phyloP scores from a whole-genome alignment of 2,113 vertebrate species.

The Grus americana region DNA sequence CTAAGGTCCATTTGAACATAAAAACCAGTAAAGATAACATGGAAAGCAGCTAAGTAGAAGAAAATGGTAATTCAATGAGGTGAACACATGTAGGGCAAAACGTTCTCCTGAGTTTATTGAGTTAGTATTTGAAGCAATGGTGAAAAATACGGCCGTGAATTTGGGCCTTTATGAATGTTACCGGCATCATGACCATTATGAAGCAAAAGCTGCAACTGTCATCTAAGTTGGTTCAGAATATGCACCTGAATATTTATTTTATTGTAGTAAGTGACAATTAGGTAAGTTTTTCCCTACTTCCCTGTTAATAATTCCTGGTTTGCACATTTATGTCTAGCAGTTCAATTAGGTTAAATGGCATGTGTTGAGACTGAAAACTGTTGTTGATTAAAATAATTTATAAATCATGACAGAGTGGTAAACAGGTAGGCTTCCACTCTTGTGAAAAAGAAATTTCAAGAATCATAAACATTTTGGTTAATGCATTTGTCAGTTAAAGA shows the following conservation, averaged over 20 bases:
- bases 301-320: conserved; percentile 63
- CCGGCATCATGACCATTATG: conserved; percentile 93
- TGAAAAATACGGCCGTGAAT: conserved; percentile 80
- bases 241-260: conserved; percentile 90
- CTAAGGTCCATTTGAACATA: not conserved
- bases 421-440: conserved; percentile 51
- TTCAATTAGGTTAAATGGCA: conserved; percentile 53
- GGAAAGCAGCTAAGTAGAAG: not conserved
- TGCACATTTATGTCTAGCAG: conserved; percentile 32
- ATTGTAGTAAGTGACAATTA: conserved; percentile 81
- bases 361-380: conserved; percentile 58
- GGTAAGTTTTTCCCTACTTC: conserved; percentile 90
- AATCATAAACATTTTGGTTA: not conserved
- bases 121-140: conserved; percentile 85
- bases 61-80: not conserved
- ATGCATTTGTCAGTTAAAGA: not conserved
- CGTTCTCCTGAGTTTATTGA: not conserved
- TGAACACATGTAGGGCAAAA: not conserved
- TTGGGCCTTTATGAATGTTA: conserved; percentile 87
- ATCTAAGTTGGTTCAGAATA: conserved; percentile 99
- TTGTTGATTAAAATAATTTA: conserved; percentile 28
- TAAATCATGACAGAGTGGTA: conserved; percentile 34
- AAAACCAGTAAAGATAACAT: not conserved
- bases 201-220: conserved; percentile 95
- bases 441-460: not conserved